These are phyloP conservation scores for Patagioenas fasciata DNA, from an alignment of 2,113 vertebrate species.

Conservation along the genomic window DNA sequence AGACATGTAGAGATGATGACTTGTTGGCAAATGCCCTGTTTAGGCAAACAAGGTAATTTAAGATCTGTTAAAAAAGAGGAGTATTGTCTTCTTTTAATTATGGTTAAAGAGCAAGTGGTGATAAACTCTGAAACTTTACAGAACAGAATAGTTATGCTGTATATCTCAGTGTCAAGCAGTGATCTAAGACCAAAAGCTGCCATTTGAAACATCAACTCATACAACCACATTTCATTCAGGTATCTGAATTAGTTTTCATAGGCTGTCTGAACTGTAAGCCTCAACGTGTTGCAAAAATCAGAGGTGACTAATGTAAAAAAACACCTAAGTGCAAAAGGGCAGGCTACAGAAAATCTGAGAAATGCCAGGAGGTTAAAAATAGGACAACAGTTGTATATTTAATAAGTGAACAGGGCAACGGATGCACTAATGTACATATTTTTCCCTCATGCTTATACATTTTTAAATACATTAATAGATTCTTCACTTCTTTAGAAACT, in stretches of 20 bases:
- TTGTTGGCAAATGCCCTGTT: neutral
- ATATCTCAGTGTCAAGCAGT: neutral
- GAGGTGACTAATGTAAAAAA: neutral
- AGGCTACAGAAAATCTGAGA: neutral
- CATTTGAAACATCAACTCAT: neutral
- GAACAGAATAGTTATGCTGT: neutral
- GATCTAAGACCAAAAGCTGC: neutral
- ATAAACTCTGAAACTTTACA: neutral
- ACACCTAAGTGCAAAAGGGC: neutral
- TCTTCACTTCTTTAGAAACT: neutral
- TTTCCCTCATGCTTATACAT: neutral
- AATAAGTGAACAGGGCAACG: neutral
- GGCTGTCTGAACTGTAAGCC: neutral
- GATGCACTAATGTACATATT: neutral
- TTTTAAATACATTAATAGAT: neutral
- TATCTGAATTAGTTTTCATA: neutral
- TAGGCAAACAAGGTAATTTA: neutral
- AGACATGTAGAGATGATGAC: rapidly evolving
- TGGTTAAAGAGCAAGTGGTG: neutral
- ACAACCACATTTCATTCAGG: rapidly evolving
- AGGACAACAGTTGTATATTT: neutral
- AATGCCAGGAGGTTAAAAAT: neutral
- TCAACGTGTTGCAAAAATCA: neutral
- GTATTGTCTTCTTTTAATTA: neutral
- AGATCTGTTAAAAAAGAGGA: neutral